Percentiles rank a stretch among this genome's conserved stretches.
Conservation (phyloP, 2,888 invertebrate species). For the Napeogenes inachia region DNA sequence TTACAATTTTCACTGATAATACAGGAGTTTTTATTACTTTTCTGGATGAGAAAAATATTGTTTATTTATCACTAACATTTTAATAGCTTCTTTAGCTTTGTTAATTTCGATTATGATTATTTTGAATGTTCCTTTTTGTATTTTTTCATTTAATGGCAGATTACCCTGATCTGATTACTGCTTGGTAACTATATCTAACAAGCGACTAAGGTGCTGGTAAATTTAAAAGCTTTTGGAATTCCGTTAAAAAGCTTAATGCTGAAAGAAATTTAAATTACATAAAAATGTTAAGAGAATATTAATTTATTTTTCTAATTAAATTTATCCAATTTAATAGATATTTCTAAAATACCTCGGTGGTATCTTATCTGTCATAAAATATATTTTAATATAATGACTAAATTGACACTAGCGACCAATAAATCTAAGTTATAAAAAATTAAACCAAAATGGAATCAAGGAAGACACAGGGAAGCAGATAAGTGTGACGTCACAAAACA, state of each 20-base stretch:
- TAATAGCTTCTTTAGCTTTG: conserved; percentile 1
- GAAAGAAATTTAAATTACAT: not conserved
- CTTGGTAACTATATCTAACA: not conserved
- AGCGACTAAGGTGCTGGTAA: not conserved
- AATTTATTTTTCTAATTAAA: too few relatives aligned
- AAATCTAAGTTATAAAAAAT: conserved; percentile 10
- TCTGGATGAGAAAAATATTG: too few relatives aligned
- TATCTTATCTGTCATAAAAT: too few relatives aligned
- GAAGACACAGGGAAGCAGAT: conserved; percentile 20
- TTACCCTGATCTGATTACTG: conserved; percentile 4
- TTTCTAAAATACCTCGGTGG: too few relatives aligned
- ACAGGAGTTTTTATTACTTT: too few relatives aligned
- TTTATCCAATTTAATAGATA: too few relatives aligned
- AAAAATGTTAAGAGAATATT: too few relatives aligned
- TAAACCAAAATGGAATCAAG: conserved; percentile 19
- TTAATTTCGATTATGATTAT: not conserved
- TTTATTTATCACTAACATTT: not conserved
- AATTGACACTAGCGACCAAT: conserved; percentile 13
- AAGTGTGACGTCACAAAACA: conserved; percentile 6
- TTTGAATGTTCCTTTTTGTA: not conserved
- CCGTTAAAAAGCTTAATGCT: not conserved
- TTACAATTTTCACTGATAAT: too few relatives aligned
- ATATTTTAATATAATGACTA: not conserved
- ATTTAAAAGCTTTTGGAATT: not conserved
- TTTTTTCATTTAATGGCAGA: not conserved